phyloP scores from a whole-genome alignment of 2,797 vertebrate species.

The Lepidocolaptes lacrymiger region DNA sequence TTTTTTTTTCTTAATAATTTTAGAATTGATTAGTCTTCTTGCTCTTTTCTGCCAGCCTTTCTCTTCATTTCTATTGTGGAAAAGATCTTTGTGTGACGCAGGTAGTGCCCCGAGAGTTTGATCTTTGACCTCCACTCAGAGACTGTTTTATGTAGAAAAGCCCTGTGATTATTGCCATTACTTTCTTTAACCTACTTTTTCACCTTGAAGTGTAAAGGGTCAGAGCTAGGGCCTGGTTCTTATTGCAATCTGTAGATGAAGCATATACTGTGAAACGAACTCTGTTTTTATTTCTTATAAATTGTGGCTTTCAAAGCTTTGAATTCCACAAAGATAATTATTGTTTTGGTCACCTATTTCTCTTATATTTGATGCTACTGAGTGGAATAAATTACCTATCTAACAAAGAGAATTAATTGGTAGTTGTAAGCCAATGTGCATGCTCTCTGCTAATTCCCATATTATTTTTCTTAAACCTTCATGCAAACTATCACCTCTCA shows the following conservation, averaged over 20 bases:
- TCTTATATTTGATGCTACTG: slow-evolving; percentile 75
- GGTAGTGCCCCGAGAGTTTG: slow-evolving; percentile 62
- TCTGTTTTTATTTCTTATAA: slow-evolving; percentile 82
- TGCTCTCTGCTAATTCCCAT: slow-evolving; percentile 50
- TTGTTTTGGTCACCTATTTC: slow-evolving; percentile 73
- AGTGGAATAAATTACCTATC: slow-evolving; percentile 77
- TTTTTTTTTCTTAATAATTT: slow-evolving; percentile 53
- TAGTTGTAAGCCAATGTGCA: slow-evolving; percentile 61
- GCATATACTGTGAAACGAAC: slow-evolving; percentile 73
- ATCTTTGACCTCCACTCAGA: slow-evolving; percentile 82
- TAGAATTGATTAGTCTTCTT: slow-evolving; percentile 64
- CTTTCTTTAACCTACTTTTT: slow-evolving; percentile 78
- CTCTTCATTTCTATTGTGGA: slow-evolving; percentile 69
- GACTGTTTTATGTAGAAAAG: slow-evolving; percentile 84
- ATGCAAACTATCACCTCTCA: slow-evolving; percentile 32
- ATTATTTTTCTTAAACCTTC: slow-evolving; percentile 66
- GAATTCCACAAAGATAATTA: slow-evolving; percentile 78
- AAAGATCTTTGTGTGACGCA: slow-evolving; percentile 65
- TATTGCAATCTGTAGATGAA: slow-evolving; percentile 80
- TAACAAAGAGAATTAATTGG: slow-evolving; percentile 78
- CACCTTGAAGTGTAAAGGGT: slow-evolving; percentile 80
- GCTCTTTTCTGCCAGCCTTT: slow-evolving; percentile 42
- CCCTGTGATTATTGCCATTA: slow-evolving; percentile 79
- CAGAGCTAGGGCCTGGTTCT: slow-evolving; percentile 77
- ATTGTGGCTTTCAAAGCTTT: slow-evolving; percentile 77